Evolutionary conservation across 1,140 invertebrate species (phyloP).

Genomic region (Tetramorium simillimum): DNA sequence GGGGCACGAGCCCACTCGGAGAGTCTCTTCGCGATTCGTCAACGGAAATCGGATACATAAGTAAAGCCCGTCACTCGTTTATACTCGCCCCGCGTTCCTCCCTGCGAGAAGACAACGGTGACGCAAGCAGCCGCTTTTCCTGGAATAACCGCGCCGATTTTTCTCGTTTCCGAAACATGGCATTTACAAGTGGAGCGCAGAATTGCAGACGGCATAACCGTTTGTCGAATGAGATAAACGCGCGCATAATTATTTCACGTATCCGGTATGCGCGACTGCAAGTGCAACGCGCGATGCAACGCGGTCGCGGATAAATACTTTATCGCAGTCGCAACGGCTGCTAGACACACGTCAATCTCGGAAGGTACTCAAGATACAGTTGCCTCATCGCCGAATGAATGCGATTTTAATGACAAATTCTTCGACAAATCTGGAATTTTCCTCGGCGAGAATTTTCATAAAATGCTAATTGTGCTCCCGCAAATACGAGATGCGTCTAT

Average conservation of each 20-base stretch:
- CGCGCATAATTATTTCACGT: conserved; percentile 49
- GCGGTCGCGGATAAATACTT: conserved; percentile 50
- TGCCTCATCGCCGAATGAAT: conserved; percentile 13
- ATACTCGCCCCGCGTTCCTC: background rate
- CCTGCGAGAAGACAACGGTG: background rate
- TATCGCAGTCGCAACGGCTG: conserved; percentile 55
- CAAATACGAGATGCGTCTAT: background rate
- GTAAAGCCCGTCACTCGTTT: conserved; percentile 9
- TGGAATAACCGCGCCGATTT: conserved; percentile 44
- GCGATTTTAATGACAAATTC: conserved; percentile 1
- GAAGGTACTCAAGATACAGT: background rate
- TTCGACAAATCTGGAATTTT: background rate
- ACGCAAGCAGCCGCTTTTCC: background rate
- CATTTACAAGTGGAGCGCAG: background rate
- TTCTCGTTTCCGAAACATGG: conserved; percentile 30
- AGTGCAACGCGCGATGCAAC: conserved; percentile 9
- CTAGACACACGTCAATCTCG: conserved; percentile 42
- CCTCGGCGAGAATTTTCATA: background rate
- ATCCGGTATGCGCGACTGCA: conserved; percentile 22
- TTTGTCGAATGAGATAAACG: conserved; percentile 55
- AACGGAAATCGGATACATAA: conserved; percentile 48
- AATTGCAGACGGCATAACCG: conserved; percentile 15
- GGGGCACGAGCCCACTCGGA: background rate
- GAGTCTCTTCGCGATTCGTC: conserved; percentile 30
- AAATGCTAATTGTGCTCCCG: background rate